Evolutionary conservation across 2,797 vertebrate species (phyloP).

Genomic region (Dromococcyx pavoninus): DNA sequence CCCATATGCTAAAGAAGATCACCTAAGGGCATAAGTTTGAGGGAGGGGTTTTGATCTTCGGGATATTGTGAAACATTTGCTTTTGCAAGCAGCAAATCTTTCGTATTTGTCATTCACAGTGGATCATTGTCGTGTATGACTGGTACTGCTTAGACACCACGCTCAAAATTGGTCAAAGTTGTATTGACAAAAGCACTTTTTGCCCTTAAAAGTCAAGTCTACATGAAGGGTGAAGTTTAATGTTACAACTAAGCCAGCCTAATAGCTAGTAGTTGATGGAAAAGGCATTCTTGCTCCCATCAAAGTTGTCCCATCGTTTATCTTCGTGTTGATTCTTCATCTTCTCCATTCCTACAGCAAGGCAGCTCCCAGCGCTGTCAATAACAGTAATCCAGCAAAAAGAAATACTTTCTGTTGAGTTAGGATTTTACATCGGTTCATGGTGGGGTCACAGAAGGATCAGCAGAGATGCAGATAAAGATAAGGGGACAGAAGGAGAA

Average conservation of each 20-base stretch:
- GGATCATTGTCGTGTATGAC: not conserved
- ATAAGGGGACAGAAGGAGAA: not conserved
- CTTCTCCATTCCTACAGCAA: not conserved
- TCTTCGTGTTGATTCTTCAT: not conserved
- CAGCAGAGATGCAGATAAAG: not conserved
- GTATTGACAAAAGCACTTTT: not conserved
- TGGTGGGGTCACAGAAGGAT: not conserved
- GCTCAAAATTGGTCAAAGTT: not conserved
- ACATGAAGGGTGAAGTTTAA: not conserved
- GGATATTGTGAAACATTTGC: not conserved
- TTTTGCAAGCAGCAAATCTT: not conserved
- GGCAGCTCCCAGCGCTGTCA: not conserved
- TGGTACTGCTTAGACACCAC: not conserved
- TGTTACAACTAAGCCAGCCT: not conserved
- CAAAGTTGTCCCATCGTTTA: not conserved
- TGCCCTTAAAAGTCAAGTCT: not conserved
- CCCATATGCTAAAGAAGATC: rapidly evolving
- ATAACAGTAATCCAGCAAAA: not conserved
- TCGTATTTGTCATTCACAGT: not conserved
- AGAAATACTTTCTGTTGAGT: not conserved
- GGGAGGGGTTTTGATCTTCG: not conserved
- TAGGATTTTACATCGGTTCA: not conserved
- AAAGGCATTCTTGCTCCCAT: not conserved
- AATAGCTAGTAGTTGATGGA: not conserved
- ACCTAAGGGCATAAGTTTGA: not conserved